Percentiles rank a stretch among this genome's conserved stretches.
These are phyloP conservation scores for Loxodonta africana DNA, from an alignment of 2,113 vertebrate genomes.

Conservation along the genomic window DNA sequence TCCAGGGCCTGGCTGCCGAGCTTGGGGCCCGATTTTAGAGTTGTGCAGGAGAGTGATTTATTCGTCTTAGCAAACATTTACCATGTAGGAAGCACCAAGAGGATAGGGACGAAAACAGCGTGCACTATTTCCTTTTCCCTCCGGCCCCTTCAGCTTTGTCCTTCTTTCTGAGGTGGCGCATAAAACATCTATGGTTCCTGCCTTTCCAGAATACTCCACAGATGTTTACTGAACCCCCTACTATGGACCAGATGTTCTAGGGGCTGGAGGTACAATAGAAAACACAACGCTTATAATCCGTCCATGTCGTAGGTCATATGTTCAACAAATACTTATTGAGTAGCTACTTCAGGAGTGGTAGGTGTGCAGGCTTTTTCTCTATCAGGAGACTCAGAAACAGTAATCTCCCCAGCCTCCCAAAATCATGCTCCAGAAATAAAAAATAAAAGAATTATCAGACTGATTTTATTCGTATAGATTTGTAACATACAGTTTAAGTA, in stretches of 20 bases:
- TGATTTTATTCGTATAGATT: background rate
- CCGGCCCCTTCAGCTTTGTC: background rate
- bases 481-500: background rate
- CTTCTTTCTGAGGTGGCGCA: background rate
- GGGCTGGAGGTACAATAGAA: background rate
- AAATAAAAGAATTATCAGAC: background rate
- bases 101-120: background rate
- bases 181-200: background rate
- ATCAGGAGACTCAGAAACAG: background rate
- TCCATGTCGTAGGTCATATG: background rate
- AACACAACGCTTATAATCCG: background rate
- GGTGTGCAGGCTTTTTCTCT: background rate
- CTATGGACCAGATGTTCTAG: background rate
- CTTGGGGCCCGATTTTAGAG: slow-evolving; percentile 29
- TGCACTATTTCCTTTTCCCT: background rate
- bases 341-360: background rate
- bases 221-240: background rate
- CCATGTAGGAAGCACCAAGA: background rate
- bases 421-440: background rate
- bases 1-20: slow-evolving; percentile 69
- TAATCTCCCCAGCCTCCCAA: background rate
- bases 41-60: background rate
- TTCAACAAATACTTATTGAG: background rate
- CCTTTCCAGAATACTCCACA: slow-evolving; percentile 63
- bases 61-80: background rate